Evolutionary conservation across 2,888 invertebrate genomes (phyloP).

Genomic region (Trissolcus japonicus): DNA sequence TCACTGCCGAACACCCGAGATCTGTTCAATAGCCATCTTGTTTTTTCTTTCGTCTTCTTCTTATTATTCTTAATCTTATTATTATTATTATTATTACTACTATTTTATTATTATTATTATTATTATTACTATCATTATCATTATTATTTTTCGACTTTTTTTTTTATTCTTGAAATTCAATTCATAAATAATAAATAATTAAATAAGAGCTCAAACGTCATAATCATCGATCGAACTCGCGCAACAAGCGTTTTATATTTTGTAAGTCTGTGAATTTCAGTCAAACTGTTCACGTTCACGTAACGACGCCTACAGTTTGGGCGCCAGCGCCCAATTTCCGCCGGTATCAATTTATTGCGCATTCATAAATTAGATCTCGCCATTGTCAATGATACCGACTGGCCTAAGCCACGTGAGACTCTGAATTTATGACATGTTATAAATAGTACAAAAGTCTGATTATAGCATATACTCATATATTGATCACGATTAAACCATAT

Average conservation of each 20-base stretch:
- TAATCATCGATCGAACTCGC: slow-evolving; percentile 28
- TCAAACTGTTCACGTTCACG: neutral
- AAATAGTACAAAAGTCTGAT: slow-evolving; percentile 45
- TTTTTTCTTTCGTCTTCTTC: slow-evolving; percentile 20
- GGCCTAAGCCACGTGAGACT: slow-evolving; percentile 9
- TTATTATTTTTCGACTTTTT: too few relatives aligned
- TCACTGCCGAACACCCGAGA: slow-evolving; percentile 23
- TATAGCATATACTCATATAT: slow-evolving; percentile 41
- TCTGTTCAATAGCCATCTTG: slow-evolving; percentile 28
- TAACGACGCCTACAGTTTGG: slow-evolving; percentile 6
- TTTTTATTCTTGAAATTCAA: neutral
- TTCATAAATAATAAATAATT: neutral
- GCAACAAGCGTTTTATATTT: slow-evolving; percentile 48
- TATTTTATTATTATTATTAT: too few relatives aligned
- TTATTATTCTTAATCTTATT: neutral
- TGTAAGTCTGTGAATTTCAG: slow-evolving; percentile 8
- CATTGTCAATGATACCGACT: neutral
- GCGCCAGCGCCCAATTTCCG: slow-evolving; percentile 4
- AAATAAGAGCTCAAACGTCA: slow-evolving; percentile 7
- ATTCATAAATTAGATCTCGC: slow-evolving; percentile 11
- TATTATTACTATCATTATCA: too few relatives aligned
- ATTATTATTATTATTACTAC: neutral
- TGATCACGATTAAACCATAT: slow-evolving; percentile 43
- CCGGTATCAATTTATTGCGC: slow-evolving; percentile 11
- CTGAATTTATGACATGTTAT: slow-evolving; percentile 29